Conservation (phyloP, 1,140 invertebrate species). For the Cydia fagiglandana region DNA sequence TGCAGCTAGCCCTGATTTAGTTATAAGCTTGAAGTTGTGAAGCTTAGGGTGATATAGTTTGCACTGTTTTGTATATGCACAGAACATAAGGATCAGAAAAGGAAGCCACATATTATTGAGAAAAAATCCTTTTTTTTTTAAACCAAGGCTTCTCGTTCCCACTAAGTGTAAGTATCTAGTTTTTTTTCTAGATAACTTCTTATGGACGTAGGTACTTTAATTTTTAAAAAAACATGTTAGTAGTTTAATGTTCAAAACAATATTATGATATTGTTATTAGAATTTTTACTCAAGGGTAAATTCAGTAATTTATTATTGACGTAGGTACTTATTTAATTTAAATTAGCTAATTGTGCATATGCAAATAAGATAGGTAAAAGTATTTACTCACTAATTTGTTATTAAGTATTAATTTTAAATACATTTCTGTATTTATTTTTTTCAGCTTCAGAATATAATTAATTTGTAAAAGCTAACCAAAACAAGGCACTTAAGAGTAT, state of each 20-base stretch:
- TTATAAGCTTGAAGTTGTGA: neutral
- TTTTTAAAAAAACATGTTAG: no score
- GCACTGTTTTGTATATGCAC: no score
- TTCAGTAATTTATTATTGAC: neutral
- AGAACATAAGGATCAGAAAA: no score
- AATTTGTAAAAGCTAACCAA: constrained; percentile 6
- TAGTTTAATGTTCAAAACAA: no score
- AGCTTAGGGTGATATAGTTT: no score
- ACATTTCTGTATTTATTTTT: neutral
- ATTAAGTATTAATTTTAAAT: neutral
- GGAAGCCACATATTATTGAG: no score
- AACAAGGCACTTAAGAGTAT: neutral
- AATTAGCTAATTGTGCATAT: neutral
- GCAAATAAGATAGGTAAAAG: neutral
- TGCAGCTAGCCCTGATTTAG: neutral
- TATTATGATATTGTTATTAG: neutral
- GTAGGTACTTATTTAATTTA: neutral
- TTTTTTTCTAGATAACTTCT: no score
- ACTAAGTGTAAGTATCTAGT: no score
- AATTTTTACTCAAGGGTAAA: neutral
- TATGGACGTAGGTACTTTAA: no score
- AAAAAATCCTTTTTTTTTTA: no score
- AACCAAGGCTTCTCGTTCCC: no score
- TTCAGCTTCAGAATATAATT: neutral
- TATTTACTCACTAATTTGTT: neutral